Evolutionary conservation across 2,888 invertebrate genomes (phyloP), one percentile per base, ranked within the genome.

Genomic region (Limnephilus lunatus): DNA sequence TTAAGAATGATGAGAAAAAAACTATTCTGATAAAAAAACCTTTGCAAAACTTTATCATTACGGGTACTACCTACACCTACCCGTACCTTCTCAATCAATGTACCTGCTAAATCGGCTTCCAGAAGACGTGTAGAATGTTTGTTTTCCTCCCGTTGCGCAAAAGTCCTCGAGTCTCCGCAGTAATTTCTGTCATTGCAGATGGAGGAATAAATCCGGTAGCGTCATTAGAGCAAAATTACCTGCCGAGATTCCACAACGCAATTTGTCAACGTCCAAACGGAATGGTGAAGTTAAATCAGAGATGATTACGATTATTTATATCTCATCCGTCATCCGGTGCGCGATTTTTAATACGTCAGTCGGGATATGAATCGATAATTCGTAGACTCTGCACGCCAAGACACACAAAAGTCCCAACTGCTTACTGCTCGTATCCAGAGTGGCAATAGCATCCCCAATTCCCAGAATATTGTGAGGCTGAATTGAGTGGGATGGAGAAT

Each of bases 191-290:
- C 68, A 9, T 39, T 86, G 86, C 86, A 15, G 48, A 30, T n/a
- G 30, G 44, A 30, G 44, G 44, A 44, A 48, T 48, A 30, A n/a
- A 86, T 44, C 44, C 39, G 14, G 86, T n/a, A 39, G 14, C 86
- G 44, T 39, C 86, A 30, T 30, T 39, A 86, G 44, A 30, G 53
- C 68, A 44, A 15, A 48, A 35, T 32, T 44, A 85, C 30, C 30
- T 81, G n/a, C 81, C 80, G 32, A 35, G 81, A 85, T 87, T 53
- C 87, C 87, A 15, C 53, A 31, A 3, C 87, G 80, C 81, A 32
- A 91, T 91, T 82, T 89, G 39, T 91, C 91, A 91, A 68, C 31
- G 85, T 91, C 91, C 85, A 91, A 89, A 85, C 85, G 83, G 89
- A 91, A 82, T 83, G 89, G 39, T 89, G 89, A 89, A 89, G 91